phyloP scores from a whole-genome alignment of 92 coral and sea anemone genomes.

The Blastomussa wellsi region DNA sequence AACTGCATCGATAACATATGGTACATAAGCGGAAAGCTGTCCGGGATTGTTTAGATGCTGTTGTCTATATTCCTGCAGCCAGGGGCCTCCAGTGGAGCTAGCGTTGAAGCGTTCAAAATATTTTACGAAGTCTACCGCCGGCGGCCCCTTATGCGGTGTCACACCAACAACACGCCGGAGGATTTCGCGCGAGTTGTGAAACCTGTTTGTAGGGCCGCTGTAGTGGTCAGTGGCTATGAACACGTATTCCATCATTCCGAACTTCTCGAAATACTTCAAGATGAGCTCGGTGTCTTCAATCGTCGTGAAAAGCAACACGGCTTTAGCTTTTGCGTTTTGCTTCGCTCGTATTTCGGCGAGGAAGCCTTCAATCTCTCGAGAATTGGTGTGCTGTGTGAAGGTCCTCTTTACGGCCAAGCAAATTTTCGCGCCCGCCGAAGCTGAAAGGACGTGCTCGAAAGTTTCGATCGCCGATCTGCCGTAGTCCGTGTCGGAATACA shows the following conservation, averaged over 20 bases:
- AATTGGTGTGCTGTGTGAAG: slow-evolving; percentile 64
- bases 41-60: not conserved
- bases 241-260: slow-evolving; percentile 63
- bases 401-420: slow-evolving; percentile 71
- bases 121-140: slow-evolving; percentile 25
- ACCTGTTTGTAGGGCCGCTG: slow-evolving; percentile 56
- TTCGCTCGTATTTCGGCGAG: slow-evolving; percentile 47
- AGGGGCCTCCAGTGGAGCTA: slow-evolving; percentile 3
- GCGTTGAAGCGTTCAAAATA: slow-evolving; percentile 28
- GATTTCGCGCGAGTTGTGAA: slow-evolving; percentile 62
- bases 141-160: slow-evolving; percentile 51
- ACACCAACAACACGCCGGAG: slow-evolving; percentile 74
- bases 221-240: slow-evolving; percentile 73
- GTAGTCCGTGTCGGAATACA: slow-evolving; percentile 90
- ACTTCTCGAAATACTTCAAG: slow-evolving; percentile 49
- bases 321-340: slow-evolving; percentile 59
- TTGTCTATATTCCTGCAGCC: slow-evolving; percentile 55
- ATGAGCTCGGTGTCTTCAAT: slow-evolving; percentile 73
- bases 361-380: slow-evolving; percentile 28
- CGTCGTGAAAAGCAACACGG: slow-evolving; percentile 71
- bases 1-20: slow-evolving; percentile 86
- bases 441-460: slow-evolving; percentile 63
- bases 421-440: slow-evolving; percentile 45
- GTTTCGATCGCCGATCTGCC: slow-evolving; percentile 88
- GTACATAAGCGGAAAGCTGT: slow-evolving; percentile 58